Conservation (phyloP, 2,113 vertebrate species). For the Montifringilla adamsi region DNA sequence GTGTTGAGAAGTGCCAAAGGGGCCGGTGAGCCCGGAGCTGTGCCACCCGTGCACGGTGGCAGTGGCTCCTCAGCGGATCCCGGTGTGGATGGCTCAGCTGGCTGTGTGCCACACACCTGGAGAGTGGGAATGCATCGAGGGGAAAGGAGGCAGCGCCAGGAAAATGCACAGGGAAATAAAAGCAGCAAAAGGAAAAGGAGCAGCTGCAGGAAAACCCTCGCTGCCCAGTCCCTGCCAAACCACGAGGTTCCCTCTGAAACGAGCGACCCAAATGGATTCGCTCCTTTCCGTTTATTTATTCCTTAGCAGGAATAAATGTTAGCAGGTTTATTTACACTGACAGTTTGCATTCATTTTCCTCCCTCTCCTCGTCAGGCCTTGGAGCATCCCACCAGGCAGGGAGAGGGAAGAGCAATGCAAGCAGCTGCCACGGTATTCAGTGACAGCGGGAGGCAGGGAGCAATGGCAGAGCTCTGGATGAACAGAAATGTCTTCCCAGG, state of each 20-base stretch:
- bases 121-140: background rate
- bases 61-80: background rate
- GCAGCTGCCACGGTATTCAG: background rate
- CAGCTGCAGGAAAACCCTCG: background rate
- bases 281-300: background rate
- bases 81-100: accelerated
- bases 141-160: background rate
- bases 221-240: accelerated
- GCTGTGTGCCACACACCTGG: accelerated
- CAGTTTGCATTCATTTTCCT: background rate
- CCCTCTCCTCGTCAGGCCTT: background rate
- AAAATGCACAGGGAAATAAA: background rate
- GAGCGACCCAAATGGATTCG: accelerated
- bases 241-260: background rate
- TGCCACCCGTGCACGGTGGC: accelerated
- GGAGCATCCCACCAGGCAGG: background rate
- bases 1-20: background rate
- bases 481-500: background rate
- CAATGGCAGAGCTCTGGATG: background rate
- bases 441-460: background rate
- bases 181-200: background rate
- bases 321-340: background rate
- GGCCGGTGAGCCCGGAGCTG: accelerated
- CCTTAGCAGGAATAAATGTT: background rate
- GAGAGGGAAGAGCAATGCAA: background rate